Percentiles rank a stretch among this genome's conserved stretches.
Conservation (phyloP, 2,888 invertebrate genomes). For the Hyposoter dolosus region DNA sequence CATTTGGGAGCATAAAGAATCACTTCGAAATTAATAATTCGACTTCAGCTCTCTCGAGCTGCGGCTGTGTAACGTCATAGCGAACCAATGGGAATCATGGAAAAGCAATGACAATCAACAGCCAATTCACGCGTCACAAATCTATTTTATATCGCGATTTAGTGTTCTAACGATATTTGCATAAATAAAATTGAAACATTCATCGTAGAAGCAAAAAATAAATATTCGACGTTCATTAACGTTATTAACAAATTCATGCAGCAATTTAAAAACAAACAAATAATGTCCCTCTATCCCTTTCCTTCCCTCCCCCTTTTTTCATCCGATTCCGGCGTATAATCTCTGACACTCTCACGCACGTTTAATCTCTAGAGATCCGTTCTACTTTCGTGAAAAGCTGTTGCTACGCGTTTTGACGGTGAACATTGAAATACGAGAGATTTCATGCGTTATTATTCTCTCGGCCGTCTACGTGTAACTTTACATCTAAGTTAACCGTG, state of each 20-base stretch:
- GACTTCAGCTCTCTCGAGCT: too few relatives aligned
- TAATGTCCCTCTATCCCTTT: not conserved
- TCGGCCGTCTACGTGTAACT: not conserved
- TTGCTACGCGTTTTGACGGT: slow-evolving; percentile 7
- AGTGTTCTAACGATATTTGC: not conserved
- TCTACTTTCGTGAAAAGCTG: slow-evolving; percentile 27
- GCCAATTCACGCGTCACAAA: too few relatives aligned
- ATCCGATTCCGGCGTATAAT: slow-evolving; percentile 39
- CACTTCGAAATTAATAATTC: too few relatives aligned
- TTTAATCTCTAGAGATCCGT: slow-evolving; percentile 7
- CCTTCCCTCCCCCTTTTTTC: slow-evolving; percentile 6
- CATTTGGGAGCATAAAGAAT: too few relatives aligned
- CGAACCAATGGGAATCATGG: too few relatives aligned
- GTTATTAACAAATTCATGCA: not conserved
- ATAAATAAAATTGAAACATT: not conserved
- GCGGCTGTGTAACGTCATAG: too few relatives aligned
- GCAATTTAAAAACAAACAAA: not conserved
- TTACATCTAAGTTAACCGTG: not conserved
- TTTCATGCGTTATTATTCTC: slow-evolving; percentile 22
- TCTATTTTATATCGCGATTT: too few relatives aligned
- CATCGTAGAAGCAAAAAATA: not conserved
- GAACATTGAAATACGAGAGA: slow-evolving; percentile 34
- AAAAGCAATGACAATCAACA: too few relatives aligned
- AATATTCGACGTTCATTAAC: not conserved
- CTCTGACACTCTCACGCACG: not conserved